These are phyloP conservation scores for Helicoverpa zea DNA, from an alignment of 1,140 invertebrate species.

Conservation along the genomic window DNA sequence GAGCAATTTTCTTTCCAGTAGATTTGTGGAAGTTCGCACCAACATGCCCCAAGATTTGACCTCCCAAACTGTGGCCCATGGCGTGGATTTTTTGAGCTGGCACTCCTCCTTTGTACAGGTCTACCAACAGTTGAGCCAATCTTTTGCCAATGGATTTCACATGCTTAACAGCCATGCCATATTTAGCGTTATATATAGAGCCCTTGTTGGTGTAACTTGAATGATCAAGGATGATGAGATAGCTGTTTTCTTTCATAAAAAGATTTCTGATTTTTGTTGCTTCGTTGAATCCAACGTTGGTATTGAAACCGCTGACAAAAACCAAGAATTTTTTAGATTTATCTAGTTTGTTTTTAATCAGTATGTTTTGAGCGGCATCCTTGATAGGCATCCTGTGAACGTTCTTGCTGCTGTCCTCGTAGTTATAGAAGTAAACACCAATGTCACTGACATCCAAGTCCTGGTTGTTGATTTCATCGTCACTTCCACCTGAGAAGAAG, in stretches of 20 bases:
- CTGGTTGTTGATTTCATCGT: too few relatives aligned
- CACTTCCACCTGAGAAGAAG: too few relatives aligned
- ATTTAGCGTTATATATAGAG: too few relatives aligned
- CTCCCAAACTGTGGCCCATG: constrained; percentile 2
- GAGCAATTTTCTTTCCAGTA: background rate
- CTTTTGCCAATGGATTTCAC: background rate
- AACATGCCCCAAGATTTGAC: background rate
- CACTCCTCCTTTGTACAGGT: background rate
- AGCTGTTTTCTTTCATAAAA: background rate
- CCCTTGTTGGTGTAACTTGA: background rate
- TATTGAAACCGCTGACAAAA: background rate
- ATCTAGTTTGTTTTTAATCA: background rate
- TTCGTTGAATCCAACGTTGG: background rate
- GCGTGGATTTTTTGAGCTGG: background rate
- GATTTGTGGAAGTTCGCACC: background rate
- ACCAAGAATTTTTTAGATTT: background rate
- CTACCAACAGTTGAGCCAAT: background rate
- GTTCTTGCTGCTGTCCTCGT: background rate
- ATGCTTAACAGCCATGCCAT: background rate
- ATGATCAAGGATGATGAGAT: background rate
- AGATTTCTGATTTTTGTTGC: background rate
- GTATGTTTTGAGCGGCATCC: background rate
- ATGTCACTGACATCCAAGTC: background rate
- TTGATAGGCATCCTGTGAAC: background rate
- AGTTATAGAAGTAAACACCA: background rate